Evolutionary conservation across 1,140 invertebrate species (phyloP).

Genomic region (Drosophila teissieri): DNA sequence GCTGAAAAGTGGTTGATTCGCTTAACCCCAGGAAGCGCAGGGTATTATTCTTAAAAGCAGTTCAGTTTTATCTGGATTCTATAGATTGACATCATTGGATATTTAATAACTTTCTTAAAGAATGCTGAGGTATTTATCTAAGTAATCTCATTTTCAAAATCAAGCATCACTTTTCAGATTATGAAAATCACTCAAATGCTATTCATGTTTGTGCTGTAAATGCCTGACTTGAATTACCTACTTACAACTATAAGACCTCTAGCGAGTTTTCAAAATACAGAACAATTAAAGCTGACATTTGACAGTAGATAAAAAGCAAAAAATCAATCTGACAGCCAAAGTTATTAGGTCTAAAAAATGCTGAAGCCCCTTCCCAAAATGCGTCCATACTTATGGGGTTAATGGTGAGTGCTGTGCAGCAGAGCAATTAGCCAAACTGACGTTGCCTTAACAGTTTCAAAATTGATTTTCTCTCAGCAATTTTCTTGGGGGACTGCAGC

Average conservation of each 20-base stretch:
- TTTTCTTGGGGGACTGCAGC: conserved; percentile 6
- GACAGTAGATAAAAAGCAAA: too few relatives aligned
- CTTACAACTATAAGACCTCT: background rate
- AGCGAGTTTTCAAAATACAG: conserved; percentile 2
- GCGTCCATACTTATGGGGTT: conserved; percentile 26
- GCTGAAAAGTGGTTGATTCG: conserved; percentile 32
- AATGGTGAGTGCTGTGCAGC: conserved; percentile 6
- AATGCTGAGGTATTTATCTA: too few relatives aligned
- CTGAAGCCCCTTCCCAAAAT: background rate
- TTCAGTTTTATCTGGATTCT: background rate
- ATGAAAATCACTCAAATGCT: background rate
- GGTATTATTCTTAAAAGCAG: background rate
- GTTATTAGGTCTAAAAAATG: conserved; percentile 4
- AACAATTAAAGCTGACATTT: conserved; percentile 26
- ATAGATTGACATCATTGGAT: too few relatives aligned
- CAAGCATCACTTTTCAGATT: too few relatives aligned
- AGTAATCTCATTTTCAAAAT: too few relatives aligned
- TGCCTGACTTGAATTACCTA: conserved; percentile 7
- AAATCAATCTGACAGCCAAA: conserved; percentile 4
- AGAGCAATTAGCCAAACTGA: conserved; percentile 44
- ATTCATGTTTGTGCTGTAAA: conserved; percentile 1
- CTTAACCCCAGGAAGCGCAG: conserved; percentile 40
- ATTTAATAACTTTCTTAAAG: too few relatives aligned
- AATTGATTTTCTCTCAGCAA: conserved; percentile 34
- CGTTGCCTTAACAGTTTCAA: conserved; percentile 19